phyloP scores from a whole-genome alignment of 2,797 vertebrate genomes.

The Diceros bicornis region DNA sequence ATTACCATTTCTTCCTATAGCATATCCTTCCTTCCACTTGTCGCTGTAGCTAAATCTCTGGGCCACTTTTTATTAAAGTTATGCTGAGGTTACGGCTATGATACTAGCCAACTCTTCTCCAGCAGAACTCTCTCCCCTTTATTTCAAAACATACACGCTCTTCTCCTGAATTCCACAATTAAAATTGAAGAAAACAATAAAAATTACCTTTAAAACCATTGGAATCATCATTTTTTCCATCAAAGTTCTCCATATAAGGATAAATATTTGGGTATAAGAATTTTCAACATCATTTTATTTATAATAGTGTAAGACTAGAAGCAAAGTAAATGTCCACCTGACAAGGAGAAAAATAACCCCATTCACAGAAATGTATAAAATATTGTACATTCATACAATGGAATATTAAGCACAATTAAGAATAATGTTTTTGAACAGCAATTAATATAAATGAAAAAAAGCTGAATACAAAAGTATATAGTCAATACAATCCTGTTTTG shows the following conservation, averaged over 20 bases:
- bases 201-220: not conserved
- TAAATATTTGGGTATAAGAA: not conserved
- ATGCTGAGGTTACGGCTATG: not conserved
- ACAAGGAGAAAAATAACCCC: not conserved
- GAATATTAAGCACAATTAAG: conserved; percentile 22
- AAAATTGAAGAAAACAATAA: not conserved
- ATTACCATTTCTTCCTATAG: not conserved
- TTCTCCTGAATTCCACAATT: conserved; percentile 12
- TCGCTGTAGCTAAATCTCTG: not conserved
- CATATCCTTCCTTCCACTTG: not conserved
- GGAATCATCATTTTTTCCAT: not conserved
- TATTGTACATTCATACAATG: not conserved
- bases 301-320: not conserved
- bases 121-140: not conserved
- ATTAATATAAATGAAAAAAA: not conserved
- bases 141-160: not conserved
- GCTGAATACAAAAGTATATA: not conserved
- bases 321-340: conserved; percentile 24
- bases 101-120: not conserved
- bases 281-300: not conserved
- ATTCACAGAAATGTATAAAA: conserved; percentile 15
- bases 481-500: not conserved
- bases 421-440: not conserved
- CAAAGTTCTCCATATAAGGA: not conserved
- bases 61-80: not conserved